Percentiles rank a stretch among this genome's conserved stretches.
Conservation (phyloP, 2,113 vertebrate genomes). For the Corynorhinus townsendii region DNA sequence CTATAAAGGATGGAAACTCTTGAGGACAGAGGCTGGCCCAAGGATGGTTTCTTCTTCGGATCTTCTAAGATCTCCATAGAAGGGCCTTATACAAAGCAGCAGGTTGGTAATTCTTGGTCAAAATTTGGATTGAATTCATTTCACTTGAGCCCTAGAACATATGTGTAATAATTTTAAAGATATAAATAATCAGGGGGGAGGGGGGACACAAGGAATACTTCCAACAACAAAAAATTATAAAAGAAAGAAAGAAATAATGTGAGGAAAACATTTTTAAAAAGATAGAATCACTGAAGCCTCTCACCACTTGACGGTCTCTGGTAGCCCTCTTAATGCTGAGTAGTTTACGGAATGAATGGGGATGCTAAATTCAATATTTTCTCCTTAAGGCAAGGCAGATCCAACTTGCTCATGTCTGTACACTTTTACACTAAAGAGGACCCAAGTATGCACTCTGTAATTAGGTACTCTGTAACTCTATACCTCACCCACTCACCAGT, state of each 20-base stretch:
- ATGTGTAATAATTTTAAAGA: not conserved
- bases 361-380: not conserved
- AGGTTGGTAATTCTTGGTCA: not conserved
- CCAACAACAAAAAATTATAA: no score
- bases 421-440: not conserved
- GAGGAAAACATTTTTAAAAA: not conserved
- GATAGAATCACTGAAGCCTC: not conserved
- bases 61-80: not conserved
- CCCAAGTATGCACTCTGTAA: not conserved
- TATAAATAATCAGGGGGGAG: no score
- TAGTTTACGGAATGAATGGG: not conserved
- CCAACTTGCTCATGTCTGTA: not conserved
- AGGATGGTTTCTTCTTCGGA: not conserved
- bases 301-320: not conserved
- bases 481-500: not conserved
- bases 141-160: not conserved
- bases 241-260: no score
- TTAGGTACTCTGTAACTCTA: no score
- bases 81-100: not conserved
- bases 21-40: not conserved
- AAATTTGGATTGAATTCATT: slow-evolving; percentile 7
- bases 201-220: no score
- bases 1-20: not conserved
- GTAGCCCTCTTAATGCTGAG: not conserved
- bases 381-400: not conserved